A percentile compares a stretch with the other conserved stretches of the same genome.
Conservation (phyloP, 2,888 invertebrate genomes). For the Lottia gigantea region DNA sequence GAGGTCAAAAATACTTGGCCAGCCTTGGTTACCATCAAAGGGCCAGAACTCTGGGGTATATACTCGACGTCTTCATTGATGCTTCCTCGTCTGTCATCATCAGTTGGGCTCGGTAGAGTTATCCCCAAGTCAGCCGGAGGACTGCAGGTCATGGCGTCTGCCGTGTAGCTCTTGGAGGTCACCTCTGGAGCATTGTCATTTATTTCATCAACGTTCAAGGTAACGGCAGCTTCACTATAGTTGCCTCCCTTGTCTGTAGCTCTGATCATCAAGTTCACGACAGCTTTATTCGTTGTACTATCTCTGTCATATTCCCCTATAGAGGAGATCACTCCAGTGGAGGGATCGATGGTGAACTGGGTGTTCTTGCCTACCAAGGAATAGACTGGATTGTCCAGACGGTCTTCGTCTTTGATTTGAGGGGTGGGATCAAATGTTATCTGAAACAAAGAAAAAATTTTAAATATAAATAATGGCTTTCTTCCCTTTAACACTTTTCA, state of each 20-base stretch:
- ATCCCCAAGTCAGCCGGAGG: background rate
- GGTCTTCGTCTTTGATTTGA: background rate
- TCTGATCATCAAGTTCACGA: slow-evolving; percentile 1
- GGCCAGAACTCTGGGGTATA: background rate
- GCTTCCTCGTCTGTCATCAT: background rate
- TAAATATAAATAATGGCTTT: too few relatives aligned
- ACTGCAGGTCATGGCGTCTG: background rate
- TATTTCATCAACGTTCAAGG: background rate
- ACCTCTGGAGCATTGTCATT: background rate
- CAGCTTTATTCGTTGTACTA: background rate
- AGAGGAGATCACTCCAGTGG: background rate
- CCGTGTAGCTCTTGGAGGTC: background rate
- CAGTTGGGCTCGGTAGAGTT: background rate
- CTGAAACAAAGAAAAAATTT: background rate
- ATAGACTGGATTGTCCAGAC: background rate
- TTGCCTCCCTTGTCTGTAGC: background rate
- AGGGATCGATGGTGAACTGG: background rate
- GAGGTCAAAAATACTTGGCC: background rate
- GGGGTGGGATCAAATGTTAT: background rate
- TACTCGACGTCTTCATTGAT: background rate
- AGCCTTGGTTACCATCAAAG: background rate
- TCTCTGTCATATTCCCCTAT: background rate
- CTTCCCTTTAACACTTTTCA: too few relatives aligned
- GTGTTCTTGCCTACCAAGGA: background rate
- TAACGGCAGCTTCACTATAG: background rate